Conservation (phyloP, 2,888 invertebrate species). For the Bellardia bayeri region DNA sequence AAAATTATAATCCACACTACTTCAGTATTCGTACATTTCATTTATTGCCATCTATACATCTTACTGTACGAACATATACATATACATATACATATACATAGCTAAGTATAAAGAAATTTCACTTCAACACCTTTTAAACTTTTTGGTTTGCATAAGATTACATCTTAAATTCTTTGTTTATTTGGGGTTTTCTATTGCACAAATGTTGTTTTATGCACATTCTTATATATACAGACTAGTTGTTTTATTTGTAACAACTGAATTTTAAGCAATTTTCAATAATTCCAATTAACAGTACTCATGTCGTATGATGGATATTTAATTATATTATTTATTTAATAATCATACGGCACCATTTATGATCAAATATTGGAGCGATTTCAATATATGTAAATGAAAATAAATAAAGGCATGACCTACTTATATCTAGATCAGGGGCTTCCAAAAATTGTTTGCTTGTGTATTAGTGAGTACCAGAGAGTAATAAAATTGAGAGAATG, state of each 20-base stretch:
- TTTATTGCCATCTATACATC: conserved; percentile 27
- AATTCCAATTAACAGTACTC: no score
- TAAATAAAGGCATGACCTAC: no score
- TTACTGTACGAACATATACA: neutral
- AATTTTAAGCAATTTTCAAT: neutral
- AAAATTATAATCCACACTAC: conserved; percentile 66
- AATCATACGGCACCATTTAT: no score
- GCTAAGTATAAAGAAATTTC: conserved; percentile 6
- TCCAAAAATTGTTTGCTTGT: no score
- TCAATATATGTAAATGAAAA: no score
- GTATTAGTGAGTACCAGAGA: no score
- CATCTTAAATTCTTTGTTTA: conserved; percentile 2
- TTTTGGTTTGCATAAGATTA: neutral
- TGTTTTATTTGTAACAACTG: neutral
- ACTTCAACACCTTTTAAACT: conserved; percentile 57
- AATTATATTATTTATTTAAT: no score
- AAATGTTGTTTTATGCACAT: conserved; percentile 2
- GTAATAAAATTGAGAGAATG: no score
- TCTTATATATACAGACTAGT: neutral
- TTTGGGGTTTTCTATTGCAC: neutral
- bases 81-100: neutral
- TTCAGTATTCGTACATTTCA: conserved; percentile 53
- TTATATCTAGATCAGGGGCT: no score
- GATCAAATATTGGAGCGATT: no score
- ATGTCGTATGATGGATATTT: no score